phyloP scores from a whole-genome alignment of 2,888 invertebrate species.

The Andrena haemorrhoa region DNA sequence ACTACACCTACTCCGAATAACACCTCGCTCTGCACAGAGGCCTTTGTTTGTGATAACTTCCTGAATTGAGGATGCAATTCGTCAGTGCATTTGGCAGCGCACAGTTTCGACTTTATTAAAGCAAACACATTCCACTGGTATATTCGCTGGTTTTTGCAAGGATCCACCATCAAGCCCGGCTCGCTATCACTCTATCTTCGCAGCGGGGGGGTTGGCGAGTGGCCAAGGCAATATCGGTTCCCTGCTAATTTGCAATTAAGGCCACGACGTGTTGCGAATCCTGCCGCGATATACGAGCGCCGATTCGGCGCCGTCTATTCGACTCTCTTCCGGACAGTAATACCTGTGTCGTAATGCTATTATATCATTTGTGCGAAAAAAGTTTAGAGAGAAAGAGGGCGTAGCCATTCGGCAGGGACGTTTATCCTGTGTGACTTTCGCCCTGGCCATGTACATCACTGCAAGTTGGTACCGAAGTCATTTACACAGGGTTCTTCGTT shows the following conservation, averaged over 20 bases:
- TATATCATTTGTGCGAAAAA: slow-evolving; percentile 21
- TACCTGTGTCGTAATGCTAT: slow-evolving; percentile 22
- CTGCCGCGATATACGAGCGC: slow-evolving; percentile 36
- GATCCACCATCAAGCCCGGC: slow-evolving; percentile 1
- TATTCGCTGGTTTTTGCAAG: slow-evolving; percentile 19
- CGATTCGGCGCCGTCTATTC: slow-evolving; percentile 33
- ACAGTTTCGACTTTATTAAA: background rate
- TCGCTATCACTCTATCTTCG: slow-evolving; percentile 33
- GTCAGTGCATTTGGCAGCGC: background rate
- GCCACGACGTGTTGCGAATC: slow-evolving; percentile 68
- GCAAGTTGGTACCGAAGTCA: background rate
- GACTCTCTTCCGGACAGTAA: slow-evolving; percentile 6
- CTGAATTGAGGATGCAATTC: background rate
- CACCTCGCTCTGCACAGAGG: background rate
- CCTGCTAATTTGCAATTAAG: slow-evolving; percentile 72
- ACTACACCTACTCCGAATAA: background rate
- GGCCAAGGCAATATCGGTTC: slow-evolving; percentile 64
- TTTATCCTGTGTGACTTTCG: background rate
- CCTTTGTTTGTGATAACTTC: background rate
- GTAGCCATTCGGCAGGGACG: background rate
- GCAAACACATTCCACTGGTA: slow-evolving; percentile 2
- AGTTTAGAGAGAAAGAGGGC: background rate
- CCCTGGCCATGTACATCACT: background rate
- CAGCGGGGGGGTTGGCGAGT: slow-evolving; percentile 52
- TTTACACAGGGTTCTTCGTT: background rate